phyloP scores from a whole-genome alignment of 2,888 invertebrate species.

The Drosophila peninsularis region DNA sequence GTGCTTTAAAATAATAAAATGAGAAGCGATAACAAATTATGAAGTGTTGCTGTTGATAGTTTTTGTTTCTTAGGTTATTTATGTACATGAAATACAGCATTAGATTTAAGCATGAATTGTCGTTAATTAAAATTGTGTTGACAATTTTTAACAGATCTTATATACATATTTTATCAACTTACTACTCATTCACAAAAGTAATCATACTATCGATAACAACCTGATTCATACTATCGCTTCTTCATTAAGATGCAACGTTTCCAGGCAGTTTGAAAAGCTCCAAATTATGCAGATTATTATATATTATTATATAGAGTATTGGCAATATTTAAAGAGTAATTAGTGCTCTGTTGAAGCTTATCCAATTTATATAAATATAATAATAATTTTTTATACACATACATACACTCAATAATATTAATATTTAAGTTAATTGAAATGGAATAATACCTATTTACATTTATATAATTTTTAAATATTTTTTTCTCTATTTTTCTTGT shows the following conservation, averaged over 20 bases:
- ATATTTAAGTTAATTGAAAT: constrained; percentile 11
- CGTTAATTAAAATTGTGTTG: too few species aligned
- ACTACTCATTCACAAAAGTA: not conserved
- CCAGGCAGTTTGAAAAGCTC: not conserved
- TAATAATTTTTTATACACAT: too few species aligned
- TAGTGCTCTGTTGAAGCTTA: too few species aligned
- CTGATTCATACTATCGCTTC: not conserved
- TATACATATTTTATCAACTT: not conserved
- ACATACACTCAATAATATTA: not conserved
- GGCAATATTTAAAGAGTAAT: too few species aligned
- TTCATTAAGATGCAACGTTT: not conserved
- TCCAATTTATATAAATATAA: not conserved
- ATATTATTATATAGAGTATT: not conserved
- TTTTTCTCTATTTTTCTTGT: constrained; percentile 16
- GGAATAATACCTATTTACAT: not conserved
- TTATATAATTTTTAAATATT: constrained; percentile 85
- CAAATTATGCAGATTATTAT: too few species aligned
- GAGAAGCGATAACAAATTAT: too few species aligned
- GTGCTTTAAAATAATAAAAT: too few species aligned
- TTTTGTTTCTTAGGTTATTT: too few species aligned
- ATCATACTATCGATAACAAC: not conserved
- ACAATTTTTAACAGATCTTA: too few species aligned
- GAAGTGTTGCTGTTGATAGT: too few species aligned
- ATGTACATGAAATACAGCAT: too few species aligned
- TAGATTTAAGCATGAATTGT: too few species aligned